These are phyloP conservation scores for Decapterus maruadsi DNA, from an alignment of 2,797 vertebrate genomes.

Conservation along the genomic window DNA sequence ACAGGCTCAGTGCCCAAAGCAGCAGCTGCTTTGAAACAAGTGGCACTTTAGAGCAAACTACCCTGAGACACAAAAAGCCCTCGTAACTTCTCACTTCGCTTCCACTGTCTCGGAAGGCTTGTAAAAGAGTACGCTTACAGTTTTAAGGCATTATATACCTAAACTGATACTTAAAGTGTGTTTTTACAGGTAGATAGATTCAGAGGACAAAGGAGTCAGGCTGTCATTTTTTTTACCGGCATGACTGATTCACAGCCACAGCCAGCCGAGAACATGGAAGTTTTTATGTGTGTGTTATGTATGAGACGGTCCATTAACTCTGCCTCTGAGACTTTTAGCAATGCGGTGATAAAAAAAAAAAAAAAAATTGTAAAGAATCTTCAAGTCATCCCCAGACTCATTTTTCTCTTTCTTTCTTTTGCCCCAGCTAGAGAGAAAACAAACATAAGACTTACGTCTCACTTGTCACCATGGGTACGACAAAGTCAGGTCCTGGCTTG, in stretches of 20 bases:
- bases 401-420: background rate
- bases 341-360: constrained; percentile 31
- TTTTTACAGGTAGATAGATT: constrained; percentile 43
- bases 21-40: constrained; percentile 75
- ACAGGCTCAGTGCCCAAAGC: constrained; percentile 62
- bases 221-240: constrained; percentile 21
- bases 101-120: constrained; percentile 39
- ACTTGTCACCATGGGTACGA: background rate
- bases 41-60: constrained; percentile 63
- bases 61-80: constrained; percentile 58
- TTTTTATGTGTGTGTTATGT: constrained; percentile 40
- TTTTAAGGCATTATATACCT: constrained; percentile 38
- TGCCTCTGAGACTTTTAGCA: constrained; percentile 29
- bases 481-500: too few relatives aligned
- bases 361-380: constrained; percentile 25
- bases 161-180: constrained; percentile 22
- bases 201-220: constrained; percentile 55
- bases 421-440: background rate
- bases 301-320: constrained; percentile 49
- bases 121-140: constrained; percentile 50
- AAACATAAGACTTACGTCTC: background rate
- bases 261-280: constrained; percentile 7
- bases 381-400: constrained; percentile 19
- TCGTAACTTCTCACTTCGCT: constrained; percentile 55
- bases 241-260: constrained; percentile 50